Percentiles rank a stretch among this genome's conserved stretches.
phyloP scores from a whole-genome alignment of 1,140 invertebrate genomes.

The Physella acuta region DNA sequence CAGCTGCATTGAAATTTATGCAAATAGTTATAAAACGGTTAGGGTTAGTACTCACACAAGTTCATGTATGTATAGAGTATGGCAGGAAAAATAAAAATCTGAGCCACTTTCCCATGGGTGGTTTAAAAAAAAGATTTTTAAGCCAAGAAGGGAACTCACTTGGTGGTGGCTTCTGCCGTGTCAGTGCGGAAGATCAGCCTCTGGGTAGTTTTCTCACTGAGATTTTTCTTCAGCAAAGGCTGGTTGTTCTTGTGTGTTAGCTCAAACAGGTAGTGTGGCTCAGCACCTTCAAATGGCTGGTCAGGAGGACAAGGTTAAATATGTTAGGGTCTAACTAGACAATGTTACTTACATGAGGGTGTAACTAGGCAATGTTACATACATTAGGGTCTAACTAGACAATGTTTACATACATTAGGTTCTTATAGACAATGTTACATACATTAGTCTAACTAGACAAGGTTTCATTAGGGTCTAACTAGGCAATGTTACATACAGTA shows the following conservation, averaged over 20 bases:
- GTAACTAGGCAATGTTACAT: background rate
- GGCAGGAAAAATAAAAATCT: background rate
- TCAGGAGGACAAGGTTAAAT: conserved; percentile 24
- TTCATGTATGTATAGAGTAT: background rate
- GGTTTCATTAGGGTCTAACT: background rate
- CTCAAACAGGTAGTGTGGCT: conserved; percentile 62
- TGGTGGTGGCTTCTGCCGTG: conserved; percentile 38
- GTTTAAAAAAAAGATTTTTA: conserved; percentile 1
- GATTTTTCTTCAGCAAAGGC: conserved; percentile 45
- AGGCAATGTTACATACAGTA: background rate
- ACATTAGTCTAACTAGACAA: background rate
- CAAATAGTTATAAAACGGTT: background rate
- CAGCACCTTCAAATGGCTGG: conserved; percentile 59
- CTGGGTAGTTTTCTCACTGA: conserved; percentile 39
- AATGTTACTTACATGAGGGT: background rate
- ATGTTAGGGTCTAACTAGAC: background rate
- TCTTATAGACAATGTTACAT: background rate
- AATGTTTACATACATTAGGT: background rate
- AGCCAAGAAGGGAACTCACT: conserved; percentile 30
- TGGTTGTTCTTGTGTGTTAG: conserved; percentile 62
- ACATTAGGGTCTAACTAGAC: background rate
- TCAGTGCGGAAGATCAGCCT: conserved; percentile 61
- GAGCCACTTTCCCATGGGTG: background rate
- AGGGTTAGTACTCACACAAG: background rate
- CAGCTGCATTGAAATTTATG: background rate